Percentiles rank a stretch among this genome's conserved stretches.
Conservation (phyloP, 2,797 vertebrate genomes). For the Pteronotus mesoamericanus region DNA sequence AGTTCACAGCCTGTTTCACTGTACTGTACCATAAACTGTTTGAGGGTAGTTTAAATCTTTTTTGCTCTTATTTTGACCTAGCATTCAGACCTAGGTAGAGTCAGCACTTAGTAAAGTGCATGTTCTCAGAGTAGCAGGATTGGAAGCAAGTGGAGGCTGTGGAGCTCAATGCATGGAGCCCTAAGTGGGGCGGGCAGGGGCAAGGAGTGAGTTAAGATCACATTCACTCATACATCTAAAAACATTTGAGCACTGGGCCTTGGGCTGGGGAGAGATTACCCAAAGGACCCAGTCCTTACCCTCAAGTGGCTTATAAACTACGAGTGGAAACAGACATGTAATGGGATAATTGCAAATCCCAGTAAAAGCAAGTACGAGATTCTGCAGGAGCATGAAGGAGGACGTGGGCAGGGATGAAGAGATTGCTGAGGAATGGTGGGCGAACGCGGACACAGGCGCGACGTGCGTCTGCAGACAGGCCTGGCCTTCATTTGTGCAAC, state of each 20-base stretch:
- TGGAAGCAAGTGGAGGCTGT: neutral
- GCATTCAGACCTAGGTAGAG: neutral
- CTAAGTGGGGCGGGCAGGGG: neutral
- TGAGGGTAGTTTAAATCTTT: neutral
- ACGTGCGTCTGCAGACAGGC: neutral
- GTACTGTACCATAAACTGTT: neutral
- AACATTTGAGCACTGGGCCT: neutral
- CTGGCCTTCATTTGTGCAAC: neutral
- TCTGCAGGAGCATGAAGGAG: neutral
- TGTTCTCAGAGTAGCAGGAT: neutral
- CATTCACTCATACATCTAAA: neutral
- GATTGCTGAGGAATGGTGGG: neutral
- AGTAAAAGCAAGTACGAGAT: neutral
- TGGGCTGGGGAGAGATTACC: neutral
- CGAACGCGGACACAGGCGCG: neutral
- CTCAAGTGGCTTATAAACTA: neutral
- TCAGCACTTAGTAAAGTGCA: neutral
- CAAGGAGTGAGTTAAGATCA: neutral
- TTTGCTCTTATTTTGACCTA: neutral
- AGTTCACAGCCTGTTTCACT: neutral
- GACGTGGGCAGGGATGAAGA: neutral
- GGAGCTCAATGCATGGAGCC: neutral
- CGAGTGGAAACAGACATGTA: neutral
- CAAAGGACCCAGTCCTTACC: neutral
- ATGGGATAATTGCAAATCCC: neutral